phyloP scores from a whole-genome alignment of 2,113 vertebrate genomes.

The Passerina amoena region DNA sequence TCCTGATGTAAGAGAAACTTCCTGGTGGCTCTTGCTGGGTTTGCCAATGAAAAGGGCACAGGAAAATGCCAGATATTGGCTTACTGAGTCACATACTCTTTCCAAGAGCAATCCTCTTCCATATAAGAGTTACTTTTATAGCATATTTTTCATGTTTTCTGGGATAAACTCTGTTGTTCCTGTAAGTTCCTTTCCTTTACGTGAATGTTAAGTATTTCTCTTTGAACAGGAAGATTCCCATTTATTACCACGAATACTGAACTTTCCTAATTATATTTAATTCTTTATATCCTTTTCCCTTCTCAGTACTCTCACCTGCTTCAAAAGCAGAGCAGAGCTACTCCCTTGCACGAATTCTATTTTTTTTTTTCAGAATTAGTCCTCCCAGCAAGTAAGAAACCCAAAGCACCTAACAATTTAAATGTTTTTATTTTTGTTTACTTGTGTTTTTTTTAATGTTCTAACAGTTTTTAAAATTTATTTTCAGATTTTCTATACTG shows the following conservation, averaged over 20 bases:
- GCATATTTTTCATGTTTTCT: background rate
- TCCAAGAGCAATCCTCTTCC: background rate
- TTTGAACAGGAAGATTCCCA: background rate
- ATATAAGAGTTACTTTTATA: background rate
- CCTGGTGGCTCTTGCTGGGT: background rate
- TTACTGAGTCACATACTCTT: background rate
- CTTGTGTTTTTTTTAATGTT: fast-evolving
- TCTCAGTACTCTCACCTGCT: background rate
- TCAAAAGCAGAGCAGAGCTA: background rate
- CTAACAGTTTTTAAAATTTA: background rate
- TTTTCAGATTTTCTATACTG: background rate
- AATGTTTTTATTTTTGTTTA: background rate
- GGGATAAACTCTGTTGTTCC: background rate
- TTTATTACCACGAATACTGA: background rate
- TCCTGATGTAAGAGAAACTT: background rate
- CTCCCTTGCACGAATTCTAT: background rate
- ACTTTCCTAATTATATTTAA: background rate
- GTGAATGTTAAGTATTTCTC: background rate
- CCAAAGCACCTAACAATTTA: background rate
- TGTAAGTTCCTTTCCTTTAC: background rate
- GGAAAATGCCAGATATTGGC: background rate
- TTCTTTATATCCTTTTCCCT: background rate
- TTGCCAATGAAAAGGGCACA: background rate
- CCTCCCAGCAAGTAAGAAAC: background rate
- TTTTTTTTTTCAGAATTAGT: background rate